Percentiles rank a stretch among this genome's conserved stretches.
Conservation (phyloP, 30 jellyfish, hydroid and myxozoan genomes). For the Pelagia noctiluca region DNA sequence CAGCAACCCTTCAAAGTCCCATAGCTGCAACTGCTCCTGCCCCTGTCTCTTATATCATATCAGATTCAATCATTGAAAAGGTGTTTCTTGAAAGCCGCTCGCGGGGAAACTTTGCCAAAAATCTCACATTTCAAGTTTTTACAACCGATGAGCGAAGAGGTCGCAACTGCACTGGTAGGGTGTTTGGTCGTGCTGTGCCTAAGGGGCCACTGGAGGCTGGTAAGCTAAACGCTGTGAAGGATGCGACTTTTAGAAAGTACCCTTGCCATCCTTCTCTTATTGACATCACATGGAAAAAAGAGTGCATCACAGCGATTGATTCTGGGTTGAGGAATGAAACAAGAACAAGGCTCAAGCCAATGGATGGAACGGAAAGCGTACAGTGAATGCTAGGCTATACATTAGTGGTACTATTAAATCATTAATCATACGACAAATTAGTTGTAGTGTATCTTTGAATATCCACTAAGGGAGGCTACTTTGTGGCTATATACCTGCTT, state of each 20-base stretch:
- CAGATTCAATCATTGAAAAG: constrained; percentile 63
- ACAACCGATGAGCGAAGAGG: constrained; percentile 90
- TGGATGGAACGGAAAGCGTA: constrained; percentile 60
- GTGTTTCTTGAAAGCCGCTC: constrained; percentile 89
- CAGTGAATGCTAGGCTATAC: constrained; percentile 10
- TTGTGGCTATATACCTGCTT: too few relatives aligned
- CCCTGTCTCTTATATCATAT: constrained; percentile 50
- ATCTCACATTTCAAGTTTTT: constrained; percentile 84
- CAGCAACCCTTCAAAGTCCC: constrained; percentile 63
- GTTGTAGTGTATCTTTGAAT: too few relatives aligned
- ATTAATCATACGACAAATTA: too few relatives aligned
- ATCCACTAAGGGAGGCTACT: too few relatives aligned
- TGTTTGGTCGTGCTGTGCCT: constrained; percentile 86
- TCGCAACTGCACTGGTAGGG: constrained; percentile 98
- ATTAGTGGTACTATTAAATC: too few relatives aligned
- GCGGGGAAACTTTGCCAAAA: constrained; percentile 97
- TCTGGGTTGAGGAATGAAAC: constrained; percentile 94
- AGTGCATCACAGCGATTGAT: constrained; percentile 96
- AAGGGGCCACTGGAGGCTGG: constrained; percentile 92
- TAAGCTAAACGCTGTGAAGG: constrained; percentile 83
- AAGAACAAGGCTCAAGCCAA: constrained; percentile 74
- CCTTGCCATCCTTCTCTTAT: constrained; percentile 90
- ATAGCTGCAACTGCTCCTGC: constrained; percentile 56
- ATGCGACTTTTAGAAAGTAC: constrained; percentile 89
- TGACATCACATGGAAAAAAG: constrained; percentile 94